Evolutionary conservation across 2,113 vertebrate genomes (phyloP), one percentile per base, ranked within the genome.

Genomic region (Zosterops hypoxanthus): DNA sequence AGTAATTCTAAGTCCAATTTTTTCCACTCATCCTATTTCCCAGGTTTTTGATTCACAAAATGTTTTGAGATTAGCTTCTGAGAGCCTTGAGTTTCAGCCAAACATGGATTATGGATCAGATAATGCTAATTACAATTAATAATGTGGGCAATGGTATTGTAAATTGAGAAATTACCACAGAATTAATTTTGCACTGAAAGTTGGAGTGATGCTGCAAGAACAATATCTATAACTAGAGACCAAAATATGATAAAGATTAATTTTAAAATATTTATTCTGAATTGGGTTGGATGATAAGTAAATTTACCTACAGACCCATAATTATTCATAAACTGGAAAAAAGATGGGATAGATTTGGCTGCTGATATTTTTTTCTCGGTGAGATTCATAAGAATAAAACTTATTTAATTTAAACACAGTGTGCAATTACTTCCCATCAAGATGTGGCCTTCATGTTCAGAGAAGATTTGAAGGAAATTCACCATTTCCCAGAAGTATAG

Each of bases 51-150:
- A 85, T 73, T 53, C 34, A 34, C 53, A 69, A 18, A 31, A 52
- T 42, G 80, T 41, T 88, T 80, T 83, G 55, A 82, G 93, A 93
- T 95, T 94, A 94, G 79, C 47, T 91, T 78, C 36, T 71, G 39
- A 81, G 64, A 88, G 77, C 26, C 21, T 76, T 92, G 79, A 91
- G 10, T 70, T 94, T 91, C 79, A 95, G 78, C 73, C 91, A 96
- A 86, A 90, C 42, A 31, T 33, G 86, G 83, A 95, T 96, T 94
- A 94, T 46, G 41, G 85, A 88, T 82, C 85, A 88, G 94, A 94
- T 93, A 96, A 88, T 55, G 33, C 28, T 93, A 88, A 93, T 88
- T 91, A 73, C 34, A 86, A 49, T 63, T 94, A 95, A 96, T 88
- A 77, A 88, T 46, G 36, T 65, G 56, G 46, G 50, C 42, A 63